Conservation (phyloP, 1,140 invertebrate species). For the Phymorhynchus buccinoides region DNA sequence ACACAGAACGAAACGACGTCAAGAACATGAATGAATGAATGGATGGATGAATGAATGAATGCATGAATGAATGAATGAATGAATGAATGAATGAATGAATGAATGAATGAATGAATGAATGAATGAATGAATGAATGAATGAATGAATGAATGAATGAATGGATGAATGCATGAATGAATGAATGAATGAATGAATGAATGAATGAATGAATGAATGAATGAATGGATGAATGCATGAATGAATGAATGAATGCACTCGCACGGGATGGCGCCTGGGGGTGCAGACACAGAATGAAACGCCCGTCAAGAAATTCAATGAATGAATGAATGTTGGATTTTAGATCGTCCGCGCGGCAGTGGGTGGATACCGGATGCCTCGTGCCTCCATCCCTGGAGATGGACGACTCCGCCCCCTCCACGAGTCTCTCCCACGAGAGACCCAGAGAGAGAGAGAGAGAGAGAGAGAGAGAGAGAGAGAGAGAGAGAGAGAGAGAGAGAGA, state of each 20-base stretch:
- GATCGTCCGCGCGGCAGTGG: too few species aligned
- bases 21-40: too few species aligned
- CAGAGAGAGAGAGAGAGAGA: slow-evolving; percentile 1
- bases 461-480: slow-evolving; percentile 2
- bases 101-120: neutral
- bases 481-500: slow-evolving; percentile 2
- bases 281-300: neutral
- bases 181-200: too few species aligned
- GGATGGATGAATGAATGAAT: neutral
- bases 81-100: neutral
- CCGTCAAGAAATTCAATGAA: neutral
- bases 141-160: too few species aligned
- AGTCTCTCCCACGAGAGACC: too few species aligned
- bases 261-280: slow-evolving; percentile 54
- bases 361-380: too few species aligned
- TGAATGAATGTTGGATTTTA: neutral
- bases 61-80: neutral
- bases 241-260: slow-evolving; percentile 38
- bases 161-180: too few species aligned
- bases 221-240: too few species aligned
- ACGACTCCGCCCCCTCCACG: too few species aligned
- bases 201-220: slow-evolving; percentile 55
- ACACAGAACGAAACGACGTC: neutral
- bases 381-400: too few species aligned
- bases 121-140: too few species aligned